Evolutionary conservation across 2,888 invertebrate species (phyloP).

Genomic region (Minunthozetes semirufus): DNA sequence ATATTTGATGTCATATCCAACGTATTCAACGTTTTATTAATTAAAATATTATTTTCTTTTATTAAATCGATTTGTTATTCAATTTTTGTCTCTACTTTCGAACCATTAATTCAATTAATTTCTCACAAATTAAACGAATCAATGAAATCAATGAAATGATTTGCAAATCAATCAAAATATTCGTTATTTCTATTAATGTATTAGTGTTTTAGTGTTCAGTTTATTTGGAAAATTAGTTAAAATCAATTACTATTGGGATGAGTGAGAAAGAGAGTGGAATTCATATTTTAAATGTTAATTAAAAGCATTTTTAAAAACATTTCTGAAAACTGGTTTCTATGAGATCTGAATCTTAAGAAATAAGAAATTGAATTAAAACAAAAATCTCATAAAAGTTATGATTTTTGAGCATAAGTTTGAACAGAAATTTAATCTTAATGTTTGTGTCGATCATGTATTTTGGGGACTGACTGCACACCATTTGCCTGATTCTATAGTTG

Average conservation of each 20-base stretch:
- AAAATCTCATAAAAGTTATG: background rate
- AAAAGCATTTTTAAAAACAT: too few species aligned
- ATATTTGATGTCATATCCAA: background rate
- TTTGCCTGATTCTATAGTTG: background rate
- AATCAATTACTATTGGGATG: too few species aligned
- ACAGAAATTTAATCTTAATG: slow-evolving; percentile 14
- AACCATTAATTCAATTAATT: background rate
- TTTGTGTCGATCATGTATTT: slow-evolving; percentile 6
- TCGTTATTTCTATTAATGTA: background rate
- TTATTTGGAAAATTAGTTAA: too few species aligned
- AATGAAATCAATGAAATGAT: background rate
- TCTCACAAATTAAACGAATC: background rate
- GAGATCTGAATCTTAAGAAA: background rate
- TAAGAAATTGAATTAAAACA: background rate
- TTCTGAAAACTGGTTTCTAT: too few species aligned
- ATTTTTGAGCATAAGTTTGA: background rate
- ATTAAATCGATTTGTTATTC: background rate
- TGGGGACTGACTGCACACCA: background rate
- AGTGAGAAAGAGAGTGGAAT: too few species aligned
- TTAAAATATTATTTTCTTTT: background rate
- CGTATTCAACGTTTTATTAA: too few species aligned
- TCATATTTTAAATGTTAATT: too few species aligned
- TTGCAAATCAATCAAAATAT: background rate
- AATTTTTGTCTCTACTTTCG: too few species aligned
- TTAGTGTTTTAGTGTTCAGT: too few species aligned